A percentile compares a stretch with the other conserved stretches of the same genome.
phyloP scores from a whole-genome alignment of 2,113 vertebrate species.

The Perca flavescens region DNA sequence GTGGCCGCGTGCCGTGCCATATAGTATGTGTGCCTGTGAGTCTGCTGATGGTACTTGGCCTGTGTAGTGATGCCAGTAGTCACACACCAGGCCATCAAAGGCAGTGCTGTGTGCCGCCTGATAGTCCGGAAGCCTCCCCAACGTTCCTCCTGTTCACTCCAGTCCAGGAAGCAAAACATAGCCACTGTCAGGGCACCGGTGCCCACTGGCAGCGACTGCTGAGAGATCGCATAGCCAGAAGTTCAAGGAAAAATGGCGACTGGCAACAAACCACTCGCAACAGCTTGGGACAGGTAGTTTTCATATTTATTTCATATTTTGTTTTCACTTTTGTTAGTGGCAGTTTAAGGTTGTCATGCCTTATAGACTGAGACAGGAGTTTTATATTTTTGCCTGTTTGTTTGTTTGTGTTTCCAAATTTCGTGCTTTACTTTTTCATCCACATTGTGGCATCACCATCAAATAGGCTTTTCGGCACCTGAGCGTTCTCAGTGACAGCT shows the following conservation, averaged over 20 bases:
- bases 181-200: constrained; percentile 34
- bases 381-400: constrained; percentile 9
- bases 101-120: constrained; percentile 69
- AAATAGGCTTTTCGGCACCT: constrained; percentile 22
- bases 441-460: constrained; percentile 17
- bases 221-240: constrained; percentile 57
- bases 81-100: constrained; percentile 77
- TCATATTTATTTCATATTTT: constrained; percentile 15
- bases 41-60: constrained; percentile 65
- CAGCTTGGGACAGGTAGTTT: constrained; percentile 10
- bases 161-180: constrained; percentile 66
- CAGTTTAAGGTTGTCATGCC: constrained; percentile 2
- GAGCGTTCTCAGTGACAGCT: constrained; percentile 31
- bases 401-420: constrained; percentile 33
- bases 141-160: constrained; percentile 48
- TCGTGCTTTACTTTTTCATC: constrained; percentile 16
- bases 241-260: constrained; percentile 62
- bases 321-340: background rate
- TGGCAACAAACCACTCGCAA: constrained; percentile 7
- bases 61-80: constrained; percentile 84
- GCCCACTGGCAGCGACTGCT: constrained; percentile 58
- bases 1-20: constrained; percentile 73
- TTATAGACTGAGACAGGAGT: background rate
- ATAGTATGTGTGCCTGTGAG: constrained; percentile 59
- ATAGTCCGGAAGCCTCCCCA: constrained; percentile 69